Percentiles rank a stretch among this genome's conserved stretches.
These are phyloP conservation scores for Eumacrocentrus americanus DNA, from an alignment of 2,888 invertebrate genomes.

Conservation along the genomic window DNA sequence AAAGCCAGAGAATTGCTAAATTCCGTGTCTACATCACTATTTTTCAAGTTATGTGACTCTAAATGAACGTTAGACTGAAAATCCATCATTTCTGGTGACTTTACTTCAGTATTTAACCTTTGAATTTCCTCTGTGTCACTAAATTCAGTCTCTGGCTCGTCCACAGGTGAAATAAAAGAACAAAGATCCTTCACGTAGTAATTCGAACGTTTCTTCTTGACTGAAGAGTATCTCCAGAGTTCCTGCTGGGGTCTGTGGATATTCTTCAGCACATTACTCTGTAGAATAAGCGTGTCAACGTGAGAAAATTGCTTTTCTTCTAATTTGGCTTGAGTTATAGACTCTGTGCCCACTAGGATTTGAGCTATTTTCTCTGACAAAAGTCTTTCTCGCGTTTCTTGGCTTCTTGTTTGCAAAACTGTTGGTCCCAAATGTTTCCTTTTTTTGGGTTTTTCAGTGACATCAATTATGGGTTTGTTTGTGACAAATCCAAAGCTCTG, in stretches of 20 bases:
- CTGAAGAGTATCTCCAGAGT: constrained; percentile 10
- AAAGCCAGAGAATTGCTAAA: constrained; percentile 36
- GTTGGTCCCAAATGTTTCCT: constrained; percentile 46
- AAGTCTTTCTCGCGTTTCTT: constrained; percentile 58
- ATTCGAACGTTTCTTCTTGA: background rate
- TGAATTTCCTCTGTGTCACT: background rate
- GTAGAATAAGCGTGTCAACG: constrained; percentile 31
- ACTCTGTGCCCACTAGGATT: constrained; percentile 57
- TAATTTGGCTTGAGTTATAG: constrained; percentile 44
- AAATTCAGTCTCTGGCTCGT: background rate
- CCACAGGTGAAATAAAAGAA: constrained; percentile 4
- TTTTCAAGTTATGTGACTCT: background rate
- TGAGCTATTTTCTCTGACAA: constrained; percentile 61
- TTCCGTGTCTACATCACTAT: background rate
- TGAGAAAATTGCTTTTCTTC: constrained; percentile 2
- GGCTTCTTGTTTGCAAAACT: constrained; percentile 54
- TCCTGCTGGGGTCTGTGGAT: constrained; percentile 44
- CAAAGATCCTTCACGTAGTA: constrained; percentile 21
- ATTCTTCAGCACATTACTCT: constrained; percentile 44
- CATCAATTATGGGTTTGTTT: constrained; percentile 39
- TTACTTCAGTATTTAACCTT: background rate
- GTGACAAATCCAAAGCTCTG: constrained; percentile 55
- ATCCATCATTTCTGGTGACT: background rate
- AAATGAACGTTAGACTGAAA: background rate
- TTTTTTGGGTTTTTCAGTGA: constrained; percentile 37